These are phyloP conservation scores for Drosophila lacteicornis DNA, from an alignment of 1,140 invertebrate species.

Conservation along the genomic window DNA sequence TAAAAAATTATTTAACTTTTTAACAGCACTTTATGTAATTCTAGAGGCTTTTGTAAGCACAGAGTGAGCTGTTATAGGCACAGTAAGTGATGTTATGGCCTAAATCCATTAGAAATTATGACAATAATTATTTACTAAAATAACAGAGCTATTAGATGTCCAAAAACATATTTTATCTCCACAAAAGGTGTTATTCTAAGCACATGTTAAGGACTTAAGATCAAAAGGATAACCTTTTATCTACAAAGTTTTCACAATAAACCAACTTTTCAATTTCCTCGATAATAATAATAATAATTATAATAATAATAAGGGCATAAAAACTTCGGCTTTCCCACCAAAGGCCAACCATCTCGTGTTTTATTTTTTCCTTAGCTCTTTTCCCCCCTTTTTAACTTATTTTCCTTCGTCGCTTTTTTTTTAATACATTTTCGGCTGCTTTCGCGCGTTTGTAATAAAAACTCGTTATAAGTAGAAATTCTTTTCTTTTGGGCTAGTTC, in stretches of 20 bases:
- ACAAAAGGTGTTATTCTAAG: not conserved
- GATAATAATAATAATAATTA: not conserved
- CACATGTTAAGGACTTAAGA: not conserved
- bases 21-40: too few relatives aligned
- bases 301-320: not conserved
- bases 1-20: too few relatives aligned
- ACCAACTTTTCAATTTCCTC: not conserved
- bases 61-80: too few relatives aligned
- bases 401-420: constrained; percentile 56
- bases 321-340: not conserved
- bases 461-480: constrained; percentile 83
- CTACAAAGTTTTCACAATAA: not conserved
- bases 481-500: constrained; percentile 65
- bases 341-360: constrained; percentile 3
- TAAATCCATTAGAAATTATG: not conserved
- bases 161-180: not conserved
- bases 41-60: too few relatives aligned
- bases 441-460: constrained; percentile 82
- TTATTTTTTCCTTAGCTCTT: constrained; percentile 8
- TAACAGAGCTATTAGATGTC: not conserved
- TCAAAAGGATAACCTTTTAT: not conserved
- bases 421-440: constrained; percentile 79
- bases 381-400: constrained; percentile 32
- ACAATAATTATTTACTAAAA: not conserved
- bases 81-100: too few relatives aligned